phyloP scores from a whole-genome alignment of 2,888 invertebrate genomes.

The Petrophora chlorosata region DNA sequence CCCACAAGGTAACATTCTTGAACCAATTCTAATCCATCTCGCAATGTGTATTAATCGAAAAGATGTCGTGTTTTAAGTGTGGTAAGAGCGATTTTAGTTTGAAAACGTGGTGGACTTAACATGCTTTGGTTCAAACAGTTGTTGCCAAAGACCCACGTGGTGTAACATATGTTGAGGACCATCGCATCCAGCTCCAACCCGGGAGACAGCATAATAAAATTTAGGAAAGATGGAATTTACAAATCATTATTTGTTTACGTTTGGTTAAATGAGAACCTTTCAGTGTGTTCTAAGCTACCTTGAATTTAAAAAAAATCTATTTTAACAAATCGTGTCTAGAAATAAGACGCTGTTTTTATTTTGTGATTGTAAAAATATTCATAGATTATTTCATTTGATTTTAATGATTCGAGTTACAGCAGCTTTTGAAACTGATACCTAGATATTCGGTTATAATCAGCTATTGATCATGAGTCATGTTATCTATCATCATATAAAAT shows the following conservation, averaged over 20 bases:
- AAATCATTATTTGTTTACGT: slow-evolving; percentile 9
- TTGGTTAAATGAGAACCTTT: too few species aligned
- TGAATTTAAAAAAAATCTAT: too few species aligned
- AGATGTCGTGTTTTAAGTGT: background rate
- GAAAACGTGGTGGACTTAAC: slow-evolving; percentile 24
- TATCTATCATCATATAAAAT: too few species aligned
- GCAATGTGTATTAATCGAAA: background rate
- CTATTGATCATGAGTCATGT: too few species aligned
- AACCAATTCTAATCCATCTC: slow-evolving; percentile 7
- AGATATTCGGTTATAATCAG: too few species aligned
- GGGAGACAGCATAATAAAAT: slow-evolving; percentile 67
- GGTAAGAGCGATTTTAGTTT: slow-evolving; percentile 25
- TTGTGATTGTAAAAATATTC: too few species aligned
- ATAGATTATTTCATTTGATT: too few species aligned
- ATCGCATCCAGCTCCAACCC: slow-evolving; percentile 68
- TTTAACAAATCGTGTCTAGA: too few species aligned
- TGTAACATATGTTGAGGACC: slow-evolving; percentile 73
- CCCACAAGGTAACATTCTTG: slow-evolving; percentile 72
- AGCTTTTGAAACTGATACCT: too few species aligned
- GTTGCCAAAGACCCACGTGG: slow-evolving; percentile 74
- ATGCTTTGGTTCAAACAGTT: slow-evolving; percentile 36
- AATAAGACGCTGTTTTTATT: too few species aligned
- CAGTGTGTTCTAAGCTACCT: too few species aligned
- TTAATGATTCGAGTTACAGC: too few species aligned
- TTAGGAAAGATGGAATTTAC: slow-evolving; percentile 44